These are phyloP conservation scores for Yasuhikotakia modesta DNA, from an alignment of 2,797 vertebrate genomes.

Conservation along the genomic window DNA sequence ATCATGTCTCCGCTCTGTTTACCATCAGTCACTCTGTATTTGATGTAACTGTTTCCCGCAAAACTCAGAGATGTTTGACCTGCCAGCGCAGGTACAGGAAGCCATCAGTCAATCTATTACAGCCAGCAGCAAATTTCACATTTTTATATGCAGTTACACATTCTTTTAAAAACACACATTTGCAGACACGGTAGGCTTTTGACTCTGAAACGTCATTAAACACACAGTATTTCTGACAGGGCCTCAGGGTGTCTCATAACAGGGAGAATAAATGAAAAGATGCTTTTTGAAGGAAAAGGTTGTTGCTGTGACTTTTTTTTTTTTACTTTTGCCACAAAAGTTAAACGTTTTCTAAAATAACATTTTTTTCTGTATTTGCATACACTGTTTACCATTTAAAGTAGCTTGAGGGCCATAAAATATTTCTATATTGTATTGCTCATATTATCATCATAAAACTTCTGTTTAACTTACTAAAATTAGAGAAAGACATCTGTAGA, in stretches of 20 bases:
- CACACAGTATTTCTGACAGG: not conserved
- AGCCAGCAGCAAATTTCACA: not conserved
- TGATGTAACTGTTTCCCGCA: slow-evolving; percentile 92
- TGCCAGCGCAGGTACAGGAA: slow-evolving; percentile 48
- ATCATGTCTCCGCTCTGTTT: slow-evolving; percentile 89
- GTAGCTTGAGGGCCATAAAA: not conserved
- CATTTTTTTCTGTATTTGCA: not conserved
- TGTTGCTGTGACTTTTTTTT: no score
- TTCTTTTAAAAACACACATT: no score
- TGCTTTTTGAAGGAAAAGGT: not conserved
- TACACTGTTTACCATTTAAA: not conserved
- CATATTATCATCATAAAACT: not conserved
- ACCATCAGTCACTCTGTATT: slow-evolving; percentile 86
- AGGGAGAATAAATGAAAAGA: not conserved
- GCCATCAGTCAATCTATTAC: slow-evolving; percentile 6
- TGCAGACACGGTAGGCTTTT: not conserved
- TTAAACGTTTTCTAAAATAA: not conserved
- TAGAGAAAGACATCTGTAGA: not conserved
- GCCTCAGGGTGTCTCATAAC: not conserved
- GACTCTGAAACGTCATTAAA: not conserved
- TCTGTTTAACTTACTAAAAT: not conserved
- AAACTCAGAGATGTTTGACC: slow-evolving; percentile 89
- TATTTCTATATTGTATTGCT: not conserved
- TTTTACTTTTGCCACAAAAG: not conserved
- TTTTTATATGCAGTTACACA: not conserved